These are phyloP conservation scores for Ctenicera cuprea DNA, from an alignment of 2,888 invertebrate genomes.

Conservation along the genomic window DNA sequence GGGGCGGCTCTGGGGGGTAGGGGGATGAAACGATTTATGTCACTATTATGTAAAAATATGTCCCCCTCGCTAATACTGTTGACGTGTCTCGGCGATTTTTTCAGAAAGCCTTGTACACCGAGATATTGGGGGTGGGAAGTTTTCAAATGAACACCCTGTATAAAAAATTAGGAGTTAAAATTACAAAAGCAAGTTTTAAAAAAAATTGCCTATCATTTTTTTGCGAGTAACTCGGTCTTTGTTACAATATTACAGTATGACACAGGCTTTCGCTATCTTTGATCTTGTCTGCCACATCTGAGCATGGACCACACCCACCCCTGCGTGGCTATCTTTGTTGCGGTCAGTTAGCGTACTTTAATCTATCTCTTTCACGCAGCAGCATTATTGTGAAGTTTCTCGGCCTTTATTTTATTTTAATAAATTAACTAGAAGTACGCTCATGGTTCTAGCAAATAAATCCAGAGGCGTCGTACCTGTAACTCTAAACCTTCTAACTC, in stretches of 20 bases:
- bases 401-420: constrained; percentile 29
- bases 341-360: constrained; percentile 16
- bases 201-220: no score
- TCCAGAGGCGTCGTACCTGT: constrained; percentile 9
- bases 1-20: no score
- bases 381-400: neutral
- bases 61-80: no score
- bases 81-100: no score
- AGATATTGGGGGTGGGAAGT: no score
- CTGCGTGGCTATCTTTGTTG: constrained; percentile 22
- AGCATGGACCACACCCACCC: constrained; percentile 54
- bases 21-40: no score
- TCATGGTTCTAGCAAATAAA: constrained; percentile 2
- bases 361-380: constrained; percentile 39
- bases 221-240: constrained; percentile 29
- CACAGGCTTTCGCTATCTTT: constrained; percentile 56
- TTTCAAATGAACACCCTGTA: no score
- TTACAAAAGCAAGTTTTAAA: no score
- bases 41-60: no score
- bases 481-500: neutral
- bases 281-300: constrained; percentile 59
- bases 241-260: constrained; percentile 54
- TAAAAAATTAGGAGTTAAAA: no score
- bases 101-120: no score
- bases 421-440: constrained; percentile 19